Conservation (phyloP, 2,888 invertebrate genomes). For the Coremacera marginata region DNA sequence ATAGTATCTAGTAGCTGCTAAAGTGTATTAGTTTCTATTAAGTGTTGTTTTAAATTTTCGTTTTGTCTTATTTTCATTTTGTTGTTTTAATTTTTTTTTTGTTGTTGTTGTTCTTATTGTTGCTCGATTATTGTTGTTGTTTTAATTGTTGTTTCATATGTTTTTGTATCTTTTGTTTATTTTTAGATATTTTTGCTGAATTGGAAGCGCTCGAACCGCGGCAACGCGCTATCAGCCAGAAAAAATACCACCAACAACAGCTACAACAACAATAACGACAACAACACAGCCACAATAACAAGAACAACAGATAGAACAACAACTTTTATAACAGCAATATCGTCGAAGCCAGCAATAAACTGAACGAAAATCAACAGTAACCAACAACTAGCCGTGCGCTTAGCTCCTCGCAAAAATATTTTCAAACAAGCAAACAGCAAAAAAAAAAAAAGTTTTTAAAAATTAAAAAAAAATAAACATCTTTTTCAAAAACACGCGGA, state of each 20-base stretch:
- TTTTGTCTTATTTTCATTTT: background rate
- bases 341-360: conserved; percentile 8
- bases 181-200: conserved; percentile 44
- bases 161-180: conserved; percentile 40
- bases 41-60: conserved; percentile 15
- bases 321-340: conserved; percentile 35
- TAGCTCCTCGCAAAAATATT: conserved; percentile 33
- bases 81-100: background rate
- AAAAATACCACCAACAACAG: conserved; percentile 24
- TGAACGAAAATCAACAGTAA: conserved; percentile 30
- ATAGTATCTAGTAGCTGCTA: background rate
- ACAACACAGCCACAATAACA: conserved; percentile 13
- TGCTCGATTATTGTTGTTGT: conserved; percentile 13
- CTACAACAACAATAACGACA: conserved; percentile 23
- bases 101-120: conserved; percentile 3
- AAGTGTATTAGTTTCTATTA: background rate
- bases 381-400: conserved; percentile 23
- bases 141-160: conserved; percentile 37
- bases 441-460: conserved; percentile 35
- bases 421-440: background rate
- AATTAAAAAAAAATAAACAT: background rate
- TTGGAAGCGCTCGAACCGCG: conserved; percentile 34
- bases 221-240: conserved; percentile 27
- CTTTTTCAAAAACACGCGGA: background rate
- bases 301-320: conserved; percentile 23